Evolutionary conservation across 2,888 invertebrate species (phyloP).

Genomic region (Ormyrus thymus): DNA sequence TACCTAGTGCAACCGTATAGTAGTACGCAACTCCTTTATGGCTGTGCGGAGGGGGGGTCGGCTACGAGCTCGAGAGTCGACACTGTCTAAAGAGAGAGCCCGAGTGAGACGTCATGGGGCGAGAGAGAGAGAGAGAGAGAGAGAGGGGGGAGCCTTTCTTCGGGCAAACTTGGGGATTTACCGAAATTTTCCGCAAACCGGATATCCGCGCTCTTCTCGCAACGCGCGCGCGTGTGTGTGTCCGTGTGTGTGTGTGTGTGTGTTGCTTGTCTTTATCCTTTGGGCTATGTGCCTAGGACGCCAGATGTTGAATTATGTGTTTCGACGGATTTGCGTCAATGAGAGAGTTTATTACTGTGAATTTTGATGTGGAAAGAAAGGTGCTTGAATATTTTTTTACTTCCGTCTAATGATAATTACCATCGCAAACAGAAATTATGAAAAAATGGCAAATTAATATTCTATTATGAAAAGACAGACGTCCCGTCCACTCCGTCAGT

Average conservation of each 20-base stretch:
- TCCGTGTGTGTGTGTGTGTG: background rate
- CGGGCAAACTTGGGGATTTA: conserved; percentile 51
- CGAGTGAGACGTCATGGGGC: background rate
- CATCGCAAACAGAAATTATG: no score
- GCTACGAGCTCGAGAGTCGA: background rate
- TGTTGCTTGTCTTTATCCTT: background rate
- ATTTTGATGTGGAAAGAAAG: no score
- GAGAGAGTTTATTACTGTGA: no score
- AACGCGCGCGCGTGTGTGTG: background rate
- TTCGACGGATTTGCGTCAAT: background rate
- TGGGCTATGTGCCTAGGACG: conserved; percentile 18
- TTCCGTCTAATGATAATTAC: no score
- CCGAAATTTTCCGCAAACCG: conserved; percentile 43
- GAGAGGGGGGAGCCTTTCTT: conserved; percentile 36
- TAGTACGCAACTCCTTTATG: conserved; percentile 26
- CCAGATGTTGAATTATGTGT: background rate
- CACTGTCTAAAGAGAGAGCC: background rate
- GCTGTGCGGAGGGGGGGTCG: background rate
- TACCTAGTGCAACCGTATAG: conserved; percentile 18
- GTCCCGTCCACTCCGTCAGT: no score
- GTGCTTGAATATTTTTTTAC: no score
- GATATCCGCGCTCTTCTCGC: conserved; percentile 34
- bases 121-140: background rate
- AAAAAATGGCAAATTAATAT: no score
- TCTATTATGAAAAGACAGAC: no score